Evolutionary conservation across 2,797 vertebrate species (phyloP).

Genomic region (Zalophus californianus): DNA sequence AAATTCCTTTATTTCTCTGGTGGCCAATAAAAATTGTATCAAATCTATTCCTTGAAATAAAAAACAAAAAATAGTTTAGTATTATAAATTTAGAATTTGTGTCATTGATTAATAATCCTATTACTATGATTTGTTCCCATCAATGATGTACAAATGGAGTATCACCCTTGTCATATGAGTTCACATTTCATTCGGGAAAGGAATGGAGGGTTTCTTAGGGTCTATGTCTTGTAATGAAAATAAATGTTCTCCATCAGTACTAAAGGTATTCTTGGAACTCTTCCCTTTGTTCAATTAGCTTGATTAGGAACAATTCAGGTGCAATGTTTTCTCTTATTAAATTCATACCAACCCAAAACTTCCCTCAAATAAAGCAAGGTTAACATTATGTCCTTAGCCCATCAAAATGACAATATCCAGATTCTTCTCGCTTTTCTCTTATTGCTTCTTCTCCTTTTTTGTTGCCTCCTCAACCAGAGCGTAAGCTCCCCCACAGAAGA

Average conservation of each 20-base stretch:
- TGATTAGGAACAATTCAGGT: constrained; percentile 73
- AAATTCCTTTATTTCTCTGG: constrained; percentile 37
- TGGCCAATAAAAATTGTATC: background rate
- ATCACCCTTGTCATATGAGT: background rate
- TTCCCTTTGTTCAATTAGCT: constrained; percentile 82
- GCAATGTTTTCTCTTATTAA: constrained; percentile 75
- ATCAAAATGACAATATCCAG: background rate
- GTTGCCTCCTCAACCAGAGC: background rate
- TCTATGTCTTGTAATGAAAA: constrained; percentile 57
- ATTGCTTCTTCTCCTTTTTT: background rate
- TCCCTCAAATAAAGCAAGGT: constrained; percentile 63
- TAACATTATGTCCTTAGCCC: background rate
- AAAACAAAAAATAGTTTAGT: background rate
- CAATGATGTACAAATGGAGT: background rate
- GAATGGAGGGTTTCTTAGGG: constrained; percentile 15
- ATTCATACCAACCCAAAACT: constrained; percentile 61
- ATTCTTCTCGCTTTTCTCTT: constrained; percentile 11
- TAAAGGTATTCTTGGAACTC: constrained; percentile 79
- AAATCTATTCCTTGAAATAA: constrained; percentile 55
- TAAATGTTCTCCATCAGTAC: constrained; percentile 54
- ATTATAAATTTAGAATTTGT: background rate
- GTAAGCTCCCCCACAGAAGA: background rate
- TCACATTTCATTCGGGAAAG: background rate
- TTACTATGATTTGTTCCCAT: background rate
- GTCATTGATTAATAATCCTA: background rate